A percentile compares a stretch with the other conserved stretches of the same genome.
Conservation (phyloP, 2,797 vertebrate genomes). For the Macroramphosus scolopax region DNA sequence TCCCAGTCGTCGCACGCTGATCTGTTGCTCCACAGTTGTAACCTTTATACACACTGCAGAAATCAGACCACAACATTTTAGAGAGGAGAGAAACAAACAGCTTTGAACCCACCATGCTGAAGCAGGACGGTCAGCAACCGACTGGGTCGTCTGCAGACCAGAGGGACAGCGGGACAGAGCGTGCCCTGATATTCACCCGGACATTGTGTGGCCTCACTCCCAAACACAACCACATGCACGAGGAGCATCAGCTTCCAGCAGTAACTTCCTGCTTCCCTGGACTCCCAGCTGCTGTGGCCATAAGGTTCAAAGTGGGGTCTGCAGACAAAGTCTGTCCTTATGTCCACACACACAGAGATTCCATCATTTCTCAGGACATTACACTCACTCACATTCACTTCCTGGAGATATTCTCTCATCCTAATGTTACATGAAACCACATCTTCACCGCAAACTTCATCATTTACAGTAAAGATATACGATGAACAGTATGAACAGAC, state of each 20-base stretch:
- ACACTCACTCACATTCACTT: background rate
- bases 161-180: slow-evolving; percentile 30
- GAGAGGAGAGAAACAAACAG: too few relatives aligned
- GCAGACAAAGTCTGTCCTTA: slow-evolving; percentile 23
- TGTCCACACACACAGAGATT: background rate
- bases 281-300: slow-evolving; percentile 31
- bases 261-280: slow-evolving; percentile 9
- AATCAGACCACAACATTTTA: too few relatives aligned
- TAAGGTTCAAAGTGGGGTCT: slow-evolving; percentile 41
- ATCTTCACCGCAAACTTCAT: too few relatives aligned
- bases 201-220: slow-evolving; percentile 13
- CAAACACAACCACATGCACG: slow-evolving; percentile 7
- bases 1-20: too few relatives aligned
- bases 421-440: too few relatives aligned
- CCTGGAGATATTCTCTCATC: background rate
- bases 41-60: too few relatives aligned
- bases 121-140: too few relatives aligned
- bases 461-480: too few relatives aligned
- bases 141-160: too few relatives aligned
- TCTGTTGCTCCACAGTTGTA: too few relatives aligned
- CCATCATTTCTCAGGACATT: background rate
- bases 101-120: too few relatives aligned
- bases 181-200: slow-evolving; percentile 45
- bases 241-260: slow-evolving; percentile 50
- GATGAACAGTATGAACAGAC: too few relatives aligned